phyloP scores from a whole-genome alignment of 1,140 invertebrate genomes.

The Lepidurus arcticus region DNA sequence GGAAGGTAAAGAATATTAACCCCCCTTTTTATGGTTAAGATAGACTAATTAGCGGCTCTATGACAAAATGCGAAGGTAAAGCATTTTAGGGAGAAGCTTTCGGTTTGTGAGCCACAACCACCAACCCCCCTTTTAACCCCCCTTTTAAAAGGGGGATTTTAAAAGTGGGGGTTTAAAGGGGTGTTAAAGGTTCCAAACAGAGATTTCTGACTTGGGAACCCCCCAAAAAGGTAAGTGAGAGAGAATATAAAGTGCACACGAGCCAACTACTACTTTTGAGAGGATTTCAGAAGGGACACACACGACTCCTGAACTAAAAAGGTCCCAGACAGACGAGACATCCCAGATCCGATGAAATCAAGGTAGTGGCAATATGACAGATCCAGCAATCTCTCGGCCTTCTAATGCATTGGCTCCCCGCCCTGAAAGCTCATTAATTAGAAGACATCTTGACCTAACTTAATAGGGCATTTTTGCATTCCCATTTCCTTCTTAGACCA shows the following conservation, averaged over 20 bases:
- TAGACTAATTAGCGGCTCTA: constrained; percentile 4
- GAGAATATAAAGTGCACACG: constrained; percentile 4
- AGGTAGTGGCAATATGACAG: background rate
- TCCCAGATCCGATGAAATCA: background rate
- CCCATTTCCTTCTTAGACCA: too few relatives aligned
- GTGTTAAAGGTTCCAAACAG: too few relatives aligned
- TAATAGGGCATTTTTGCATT: too few relatives aligned
- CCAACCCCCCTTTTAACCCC: too few relatives aligned
- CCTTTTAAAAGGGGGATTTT: background rate
- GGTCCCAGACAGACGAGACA: background rate
- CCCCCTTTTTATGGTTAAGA: background rate
- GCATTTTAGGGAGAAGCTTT: background rate
- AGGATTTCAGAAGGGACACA: background rate
- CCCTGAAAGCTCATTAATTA: background rate
- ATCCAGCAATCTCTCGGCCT: background rate
- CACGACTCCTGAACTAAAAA: background rate
- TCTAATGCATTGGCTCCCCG: background rate
- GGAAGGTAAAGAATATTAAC: background rate
- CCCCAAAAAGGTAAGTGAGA: too few relatives aligned
- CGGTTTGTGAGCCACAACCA: background rate
- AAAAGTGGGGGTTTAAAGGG: background rate
- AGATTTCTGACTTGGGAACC: too few relatives aligned
- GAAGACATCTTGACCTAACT: background rate
- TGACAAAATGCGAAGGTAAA: constrained; percentile 15
- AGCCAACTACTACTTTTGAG: background rate